Percentiles rank a stretch among this genome's conserved stretches.
Evolutionary conservation across 2,888 invertebrate genomes (phyloP).

Genomic region (Cryptus armator): DNA sequence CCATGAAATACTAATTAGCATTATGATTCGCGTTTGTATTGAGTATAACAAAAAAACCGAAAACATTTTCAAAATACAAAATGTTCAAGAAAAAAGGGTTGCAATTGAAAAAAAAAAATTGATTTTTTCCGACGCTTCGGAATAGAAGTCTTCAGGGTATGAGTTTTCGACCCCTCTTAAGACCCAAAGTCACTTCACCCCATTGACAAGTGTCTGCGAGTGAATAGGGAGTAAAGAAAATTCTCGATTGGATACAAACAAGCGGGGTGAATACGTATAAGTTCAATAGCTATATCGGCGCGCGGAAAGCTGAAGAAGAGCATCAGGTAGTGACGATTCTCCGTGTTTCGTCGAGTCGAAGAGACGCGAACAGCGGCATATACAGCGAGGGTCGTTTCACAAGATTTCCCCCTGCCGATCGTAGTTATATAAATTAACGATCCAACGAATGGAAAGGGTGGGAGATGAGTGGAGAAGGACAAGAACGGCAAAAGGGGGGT

Average conservation of each 20-base stretch:
- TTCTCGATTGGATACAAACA: slow-evolving; percentile 51
- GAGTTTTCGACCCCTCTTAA: slow-evolving; percentile 8
- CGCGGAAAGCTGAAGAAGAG: slow-evolving; percentile 18
- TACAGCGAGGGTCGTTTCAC: slow-evolving; percentile 60
- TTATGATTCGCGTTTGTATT: neutral
- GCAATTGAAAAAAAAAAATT: neutral
- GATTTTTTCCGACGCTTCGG: no score
- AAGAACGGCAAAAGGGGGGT: slow-evolving; percentile 30
- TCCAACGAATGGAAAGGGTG: slow-evolving; percentile 75
- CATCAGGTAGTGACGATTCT: slow-evolving; percentile 56
- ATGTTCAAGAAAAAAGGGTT: neutral
- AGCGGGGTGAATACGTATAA: slow-evolving; percentile 41
- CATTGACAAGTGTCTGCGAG: slow-evolving; percentile 13
- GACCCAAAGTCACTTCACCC: slow-evolving; percentile 36
- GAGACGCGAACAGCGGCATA: slow-evolving; percentile 25
- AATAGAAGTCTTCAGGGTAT: no score
- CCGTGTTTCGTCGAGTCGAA: slow-evolving; percentile 43
- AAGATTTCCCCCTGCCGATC: slow-evolving; percentile 77
- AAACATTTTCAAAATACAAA: neutral
- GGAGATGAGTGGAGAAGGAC: slow-evolving; percentile 44
- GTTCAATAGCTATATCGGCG: slow-evolving; percentile 46
- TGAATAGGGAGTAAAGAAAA: slow-evolving; percentile 27
- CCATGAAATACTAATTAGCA: neutral
- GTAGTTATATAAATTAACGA: slow-evolving; percentile 83
- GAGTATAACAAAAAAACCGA: neutral